These are phyloP conservation scores for Actinia tenebrosa DNA, from an alignment of 64 coral and sea anemone species.

Conservation along the genomic window DNA sequence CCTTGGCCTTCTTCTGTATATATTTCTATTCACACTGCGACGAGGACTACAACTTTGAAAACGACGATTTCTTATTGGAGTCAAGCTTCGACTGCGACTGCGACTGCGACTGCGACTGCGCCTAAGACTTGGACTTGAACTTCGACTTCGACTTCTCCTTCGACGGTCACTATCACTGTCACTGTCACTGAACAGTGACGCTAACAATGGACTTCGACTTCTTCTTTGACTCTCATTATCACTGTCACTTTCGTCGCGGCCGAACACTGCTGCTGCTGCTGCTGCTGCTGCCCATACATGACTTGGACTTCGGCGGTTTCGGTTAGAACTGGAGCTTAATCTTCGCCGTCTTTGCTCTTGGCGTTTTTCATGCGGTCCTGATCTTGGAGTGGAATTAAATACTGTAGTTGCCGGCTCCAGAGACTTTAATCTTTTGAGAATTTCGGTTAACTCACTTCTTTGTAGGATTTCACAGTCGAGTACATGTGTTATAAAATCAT, in stretches of 20 bases:
- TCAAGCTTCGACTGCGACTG: not conserved
- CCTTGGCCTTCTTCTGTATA: too few species aligned
- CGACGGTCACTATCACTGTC: not conserved
- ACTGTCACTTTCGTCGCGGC: not conserved
- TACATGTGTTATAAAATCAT: slow-evolving; percentile 25
- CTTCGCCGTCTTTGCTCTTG: not conserved
- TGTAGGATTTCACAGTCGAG: slow-evolving; percentile 14
- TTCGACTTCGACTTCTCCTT: not conserved
- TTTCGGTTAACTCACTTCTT: not conserved
- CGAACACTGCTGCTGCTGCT: not conserved
- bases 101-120: not conserved
- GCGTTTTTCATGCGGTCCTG: not conserved
- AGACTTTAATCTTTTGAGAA: not conserved
- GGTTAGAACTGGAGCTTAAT: not conserved
- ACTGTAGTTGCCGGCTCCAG: not conserved
- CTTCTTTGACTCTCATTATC: not conserved
- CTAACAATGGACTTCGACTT: not conserved
- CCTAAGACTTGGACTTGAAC: not conserved
- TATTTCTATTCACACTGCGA: too few species aligned
- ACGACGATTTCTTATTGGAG: too few species aligned
- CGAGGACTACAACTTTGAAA: too few species aligned
- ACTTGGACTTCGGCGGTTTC: too few species aligned
- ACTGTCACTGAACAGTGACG: not conserved
- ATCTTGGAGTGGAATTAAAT: not conserved
- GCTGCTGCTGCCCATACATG: too few species aligned